Percentiles rank a stretch among this genome's conserved stretches.
These are phyloP conservation scores for Altica lythri DNA, from an alignment of 2,888 invertebrate genomes.

Conservation along the genomic window DNA sequence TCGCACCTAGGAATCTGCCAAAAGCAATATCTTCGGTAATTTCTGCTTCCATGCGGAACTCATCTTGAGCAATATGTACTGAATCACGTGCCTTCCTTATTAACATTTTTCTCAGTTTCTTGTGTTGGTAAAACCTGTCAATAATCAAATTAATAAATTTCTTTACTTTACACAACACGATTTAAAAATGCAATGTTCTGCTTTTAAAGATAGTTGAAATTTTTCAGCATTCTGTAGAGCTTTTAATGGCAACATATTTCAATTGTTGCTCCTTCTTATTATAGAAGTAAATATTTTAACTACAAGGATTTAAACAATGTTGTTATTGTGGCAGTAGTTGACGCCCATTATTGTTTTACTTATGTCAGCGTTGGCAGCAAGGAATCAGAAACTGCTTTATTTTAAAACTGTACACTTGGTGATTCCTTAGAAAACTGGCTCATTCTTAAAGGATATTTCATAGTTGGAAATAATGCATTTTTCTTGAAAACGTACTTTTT, in stretches of 20 bases:
- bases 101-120: neutral
- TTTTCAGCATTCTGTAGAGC: neutral
- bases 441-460: too few relatives aligned
- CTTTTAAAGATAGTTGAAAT: neutral
- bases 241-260: neutral
- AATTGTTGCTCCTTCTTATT: neutral
- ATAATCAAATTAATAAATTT: neutral
- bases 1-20: neutral
- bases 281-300: neutral
- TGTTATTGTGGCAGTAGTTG: neutral
- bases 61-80: neutral
- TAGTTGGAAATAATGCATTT: too few relatives aligned
- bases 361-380: neutral
- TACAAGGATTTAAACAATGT: constrained; percentile 5
- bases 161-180: neutral
- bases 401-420: neutral
- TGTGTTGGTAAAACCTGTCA: neutral
- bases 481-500: too few relatives aligned
- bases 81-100: neutral
- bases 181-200: neutral
- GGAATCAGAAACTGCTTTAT: neutral
- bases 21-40: neutral
- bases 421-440: too few relatives aligned
- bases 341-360: neutral
- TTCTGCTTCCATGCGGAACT: neutral